Percentiles rank a stretch among this genome's conserved stretches.
Evolutionary conservation across 2,113 vertebrate species (phyloP).

Genomic region (Plectropomus leopardus): DNA sequence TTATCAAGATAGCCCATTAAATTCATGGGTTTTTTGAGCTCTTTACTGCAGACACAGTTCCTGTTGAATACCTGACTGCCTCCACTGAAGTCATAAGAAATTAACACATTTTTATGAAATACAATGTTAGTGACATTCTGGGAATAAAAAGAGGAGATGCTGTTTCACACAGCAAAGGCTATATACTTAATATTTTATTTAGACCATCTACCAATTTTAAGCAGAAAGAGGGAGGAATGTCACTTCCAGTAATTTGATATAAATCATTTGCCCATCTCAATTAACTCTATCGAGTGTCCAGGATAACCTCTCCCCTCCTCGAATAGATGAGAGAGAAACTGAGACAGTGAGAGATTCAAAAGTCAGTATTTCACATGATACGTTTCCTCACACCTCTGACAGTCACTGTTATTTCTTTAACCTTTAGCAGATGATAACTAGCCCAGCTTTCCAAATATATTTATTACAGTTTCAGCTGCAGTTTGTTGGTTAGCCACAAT

Average conservation of each 20-base stretch:
- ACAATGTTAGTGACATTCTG: constrained; percentile 35
- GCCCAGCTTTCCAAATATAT: neutral
- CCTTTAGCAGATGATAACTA: neutral
- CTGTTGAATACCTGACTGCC: constrained; percentile 28
- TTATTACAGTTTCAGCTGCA: neutral
- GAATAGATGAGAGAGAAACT: neutral
- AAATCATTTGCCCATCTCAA: constrained; percentile 28
- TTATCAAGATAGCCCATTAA: constrained; percentile 32
- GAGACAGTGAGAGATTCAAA: neutral
- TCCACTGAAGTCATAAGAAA: constrained; percentile 35
- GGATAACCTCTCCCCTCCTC: neutral
- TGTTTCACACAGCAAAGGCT: constrained; percentile 24
- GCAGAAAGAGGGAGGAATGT: constrained; percentile 8
- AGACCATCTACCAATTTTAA: constrained; percentile 41
- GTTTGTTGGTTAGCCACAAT: neutral
- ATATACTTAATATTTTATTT: constrained; percentile 36
- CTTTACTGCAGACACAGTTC: constrained; percentile 37
- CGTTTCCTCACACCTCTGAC: neutral
- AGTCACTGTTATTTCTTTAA: neutral
- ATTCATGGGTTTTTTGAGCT: constrained; percentile 20
- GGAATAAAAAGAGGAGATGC: constrained; percentile 3
- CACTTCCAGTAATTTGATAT: constrained; percentile 23
- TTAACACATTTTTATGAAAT: constrained; percentile 48
- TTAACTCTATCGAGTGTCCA: neutral
- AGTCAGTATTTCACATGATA: neutral